A percentile compares a stretch with the other conserved stretches of the same genome.
Conservation (phyloP, 2,797 vertebrate species). For the Astyanax mexicanus region DNA sequence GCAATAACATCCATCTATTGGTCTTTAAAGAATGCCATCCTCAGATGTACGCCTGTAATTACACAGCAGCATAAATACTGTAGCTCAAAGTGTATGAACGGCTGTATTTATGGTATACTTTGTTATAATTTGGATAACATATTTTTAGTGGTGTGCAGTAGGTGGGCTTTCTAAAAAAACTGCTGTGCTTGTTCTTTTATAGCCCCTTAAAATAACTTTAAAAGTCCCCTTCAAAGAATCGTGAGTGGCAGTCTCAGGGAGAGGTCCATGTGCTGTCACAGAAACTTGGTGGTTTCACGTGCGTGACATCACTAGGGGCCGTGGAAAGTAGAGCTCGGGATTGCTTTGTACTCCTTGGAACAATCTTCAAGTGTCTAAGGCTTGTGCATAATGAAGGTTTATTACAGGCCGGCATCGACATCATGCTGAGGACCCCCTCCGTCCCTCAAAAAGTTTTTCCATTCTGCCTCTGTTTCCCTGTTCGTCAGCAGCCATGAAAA, state of each 20-base stretch:
- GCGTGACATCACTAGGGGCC: constrained; percentile 35
- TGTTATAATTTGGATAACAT: background rate
- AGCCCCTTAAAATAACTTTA: constrained; percentile 40
- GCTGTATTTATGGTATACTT: background rate
- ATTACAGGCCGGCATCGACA: constrained; percentile 51
- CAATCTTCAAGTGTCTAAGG: constrained; percentile 32
- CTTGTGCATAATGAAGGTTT: constrained; percentile 47
- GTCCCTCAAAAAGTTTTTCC: background rate
- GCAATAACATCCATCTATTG: background rate
- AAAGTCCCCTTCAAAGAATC: constrained; percentile 14
- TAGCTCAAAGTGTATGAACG: background rate
- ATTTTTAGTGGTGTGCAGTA: constrained; percentile 10
- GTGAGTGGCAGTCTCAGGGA: background rate
- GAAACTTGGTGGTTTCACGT: constrained; percentile 32
- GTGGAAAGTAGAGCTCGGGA: constrained; percentile 8
- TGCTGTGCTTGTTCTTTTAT: constrained; percentile 13
- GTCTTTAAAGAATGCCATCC: background rate
- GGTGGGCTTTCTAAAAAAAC: constrained; percentile 7
- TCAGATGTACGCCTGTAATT: constrained; percentile 3
- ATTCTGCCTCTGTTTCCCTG: constrained; percentile 25
- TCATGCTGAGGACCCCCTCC: constrained; percentile 33
- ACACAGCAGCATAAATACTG: background rate
- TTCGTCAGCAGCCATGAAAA: constrained; percentile 20
- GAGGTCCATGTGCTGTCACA: constrained; percentile 35
- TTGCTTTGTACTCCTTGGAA: constrained; percentile 44